phyloP scores from a whole-genome alignment of 1,140 invertebrate species.

The Polypedilum pembai region DNA sequence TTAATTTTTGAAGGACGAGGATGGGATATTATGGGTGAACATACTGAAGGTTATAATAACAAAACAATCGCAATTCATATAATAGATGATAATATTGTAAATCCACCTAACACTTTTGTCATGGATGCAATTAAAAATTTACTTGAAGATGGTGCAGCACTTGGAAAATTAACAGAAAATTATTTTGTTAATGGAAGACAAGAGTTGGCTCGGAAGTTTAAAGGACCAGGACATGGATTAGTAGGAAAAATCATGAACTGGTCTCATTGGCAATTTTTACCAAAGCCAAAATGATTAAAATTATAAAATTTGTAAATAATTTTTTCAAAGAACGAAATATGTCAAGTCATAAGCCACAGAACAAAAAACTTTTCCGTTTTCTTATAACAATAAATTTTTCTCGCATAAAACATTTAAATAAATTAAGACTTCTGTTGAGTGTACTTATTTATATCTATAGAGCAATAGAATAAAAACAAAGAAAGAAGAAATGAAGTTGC shows the following conservation, averaged over 20 bases:
- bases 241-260: background rate
- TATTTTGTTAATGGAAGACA: background rate
- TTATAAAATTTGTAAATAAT: background rate
- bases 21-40: background rate
- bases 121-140: background rate
- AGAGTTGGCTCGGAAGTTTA: background rate
- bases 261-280: background rate
- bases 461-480: background rate
- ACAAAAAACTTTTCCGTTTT: background rate
- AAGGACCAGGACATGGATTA: background rate
- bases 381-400: background rate
- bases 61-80: background rate
- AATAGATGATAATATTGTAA: background rate
- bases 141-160: background rate
- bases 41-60: background rate
- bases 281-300: background rate
- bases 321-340: background rate
- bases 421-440: background rate
- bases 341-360: background rate
- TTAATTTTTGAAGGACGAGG: slow-evolving; percentile 7
- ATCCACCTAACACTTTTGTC: background rate
- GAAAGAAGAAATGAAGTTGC: background rate
- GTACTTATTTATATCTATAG: background rate
- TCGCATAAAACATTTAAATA: slow-evolving; percentile 7
- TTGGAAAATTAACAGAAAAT: background rate